These are phyloP conservation scores for Phenacoccus solenopsis DNA, from an alignment of 1,140 invertebrate species.

Conservation along the genomic window DNA sequence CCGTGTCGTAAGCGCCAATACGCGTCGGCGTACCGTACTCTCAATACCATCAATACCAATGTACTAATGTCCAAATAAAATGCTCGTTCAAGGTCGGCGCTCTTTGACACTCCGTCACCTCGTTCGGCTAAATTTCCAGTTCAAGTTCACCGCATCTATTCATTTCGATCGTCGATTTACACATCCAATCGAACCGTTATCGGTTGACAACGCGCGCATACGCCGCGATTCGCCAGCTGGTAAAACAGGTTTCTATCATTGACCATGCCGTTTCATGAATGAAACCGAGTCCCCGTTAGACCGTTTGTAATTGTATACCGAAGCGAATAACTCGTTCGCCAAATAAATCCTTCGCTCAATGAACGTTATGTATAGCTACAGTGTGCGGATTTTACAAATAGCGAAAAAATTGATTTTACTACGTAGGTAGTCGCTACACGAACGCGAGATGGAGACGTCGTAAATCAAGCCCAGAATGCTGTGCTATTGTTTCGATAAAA, in stretches of 20 bases:
- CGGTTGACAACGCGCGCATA: too few relatives aligned
- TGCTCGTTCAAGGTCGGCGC: too few relatives aligned
- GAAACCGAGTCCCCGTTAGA: slow-evolving; percentile 5
- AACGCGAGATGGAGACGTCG: too few relatives aligned
- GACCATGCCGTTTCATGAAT: slow-evolving; percentile 5
- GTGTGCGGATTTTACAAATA: not conserved
- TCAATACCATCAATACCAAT: too few relatives aligned
- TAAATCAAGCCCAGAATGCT: too few relatives aligned
- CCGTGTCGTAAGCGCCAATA: not conserved
- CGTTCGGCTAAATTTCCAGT: not conserved
- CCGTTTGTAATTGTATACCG: not conserved
- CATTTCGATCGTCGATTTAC: not conserved
- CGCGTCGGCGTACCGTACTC: too few relatives aligned
- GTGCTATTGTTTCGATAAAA: not conserved
- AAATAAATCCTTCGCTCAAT: not conserved
- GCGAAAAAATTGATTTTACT: too few relatives aligned
- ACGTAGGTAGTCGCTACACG: too few relatives aligned
- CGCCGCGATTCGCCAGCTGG: not conserved
- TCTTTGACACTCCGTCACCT: not conserved
- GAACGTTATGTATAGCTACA: too few relatives aligned
- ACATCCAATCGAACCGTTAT: too few relatives aligned
- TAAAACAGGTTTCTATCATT: not conserved
- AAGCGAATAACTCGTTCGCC: not conserved
- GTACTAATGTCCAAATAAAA: too few relatives aligned
- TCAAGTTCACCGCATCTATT: too few relatives aligned